Evolutionary conservation across 1,140 invertebrate species (phyloP), one percentile per base, ranked within the genome.

Genomic region (Bombus soroeensis): DNA sequence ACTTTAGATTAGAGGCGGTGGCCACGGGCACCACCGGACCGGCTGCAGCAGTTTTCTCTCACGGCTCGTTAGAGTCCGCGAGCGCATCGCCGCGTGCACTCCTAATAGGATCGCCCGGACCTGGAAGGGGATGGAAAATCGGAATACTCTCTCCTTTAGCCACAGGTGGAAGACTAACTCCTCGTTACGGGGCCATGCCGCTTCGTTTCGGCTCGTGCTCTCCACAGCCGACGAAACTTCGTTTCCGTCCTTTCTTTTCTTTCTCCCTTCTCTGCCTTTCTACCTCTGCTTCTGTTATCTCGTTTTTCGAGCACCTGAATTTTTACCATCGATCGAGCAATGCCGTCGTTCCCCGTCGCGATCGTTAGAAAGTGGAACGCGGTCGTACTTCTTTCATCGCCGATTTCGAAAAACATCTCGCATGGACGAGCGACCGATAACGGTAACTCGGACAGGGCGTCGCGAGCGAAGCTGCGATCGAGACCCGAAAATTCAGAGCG

Each of bases 1-100:
- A 90, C 90, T 92, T 92, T 90, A 84, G 87, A 91, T 91, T 91
- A 91, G 85, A 90, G 74, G 25, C 47, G 74, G 59, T 74, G 39
- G 39, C 68, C 37, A 71, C 41, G 41, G 71, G 18, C 41, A 53
- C 43, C 81, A 81, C 37, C 74, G 71, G 59, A 53, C 83, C 15
- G 62, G 62, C 75, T 66, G 78, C 47, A 71, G 76, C 86, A 90
- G 79, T 91, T 91, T 90, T 92, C 89, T 87, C 88, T 89, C 86
- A 86, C 87, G 83, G 79, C 87, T 90, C 91, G 90, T 92, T 92
- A 90, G 86, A 91, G 62, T 62, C 59, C 66, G 57, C 86, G 89
- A 88, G 73, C 74, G 86, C 88, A 91, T 89, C 83, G 82, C 82
- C 72, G 77, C 88, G 81, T 88, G 88, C 88, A 70, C 88, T 84